Evolutionary conservation across 2,113 vertebrate genomes (phyloP), one percentile per base, ranked within the genome.

Genomic region (Oncorhynchus clarkii): DNA sequence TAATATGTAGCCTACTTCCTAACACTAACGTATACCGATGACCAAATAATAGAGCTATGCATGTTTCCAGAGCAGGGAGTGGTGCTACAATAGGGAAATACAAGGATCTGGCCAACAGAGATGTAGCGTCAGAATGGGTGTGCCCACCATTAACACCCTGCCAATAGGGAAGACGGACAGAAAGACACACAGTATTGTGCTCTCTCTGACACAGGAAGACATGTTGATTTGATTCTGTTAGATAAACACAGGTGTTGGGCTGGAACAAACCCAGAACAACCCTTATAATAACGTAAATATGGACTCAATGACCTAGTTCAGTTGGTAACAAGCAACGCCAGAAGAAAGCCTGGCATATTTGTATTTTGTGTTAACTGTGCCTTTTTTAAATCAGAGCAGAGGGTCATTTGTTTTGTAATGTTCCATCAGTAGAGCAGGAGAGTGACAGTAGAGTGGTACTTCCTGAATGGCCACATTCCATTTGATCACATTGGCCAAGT

Each of bases 391-490:
- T 54, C 16, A 54, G 51, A 45, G 9, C 39, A 45, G 39, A 45
- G 39, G 12, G 51, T 54, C 1, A 18, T 54, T 54, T 54, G 4
- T 34, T 7, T 20, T 57, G 54, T 57, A 62, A 7, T 3, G n/a
- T 8, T 62, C 2, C 7, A 8, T 62, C 67, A 45, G 2, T 18
- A 22, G 66, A 18, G 74, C 70, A 66, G 31, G 29, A 72, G 70
- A 1, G 29, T 51, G n/a, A 14, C 45, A 8, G 22, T 59, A 0
- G 2, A 73, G 71, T 65, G 48, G 26, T 67, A 70, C 86, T 92
- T 92, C 93, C 91, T 92, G 93, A 86, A 76, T 65, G 75, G 70
- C 82, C 77, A 67, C 93, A 94, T 94, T 94, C 92, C 90, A 78
- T 71, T 29, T 75, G 3, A 49, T 20, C 65, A 72, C 74, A 88